A percentile compares a stretch with the other conserved stretches of the same genome.
Evolutionary conservation across 2,113 vertebrate species (phyloP).

Genomic region (Amblyopsis rosae): DNA sequence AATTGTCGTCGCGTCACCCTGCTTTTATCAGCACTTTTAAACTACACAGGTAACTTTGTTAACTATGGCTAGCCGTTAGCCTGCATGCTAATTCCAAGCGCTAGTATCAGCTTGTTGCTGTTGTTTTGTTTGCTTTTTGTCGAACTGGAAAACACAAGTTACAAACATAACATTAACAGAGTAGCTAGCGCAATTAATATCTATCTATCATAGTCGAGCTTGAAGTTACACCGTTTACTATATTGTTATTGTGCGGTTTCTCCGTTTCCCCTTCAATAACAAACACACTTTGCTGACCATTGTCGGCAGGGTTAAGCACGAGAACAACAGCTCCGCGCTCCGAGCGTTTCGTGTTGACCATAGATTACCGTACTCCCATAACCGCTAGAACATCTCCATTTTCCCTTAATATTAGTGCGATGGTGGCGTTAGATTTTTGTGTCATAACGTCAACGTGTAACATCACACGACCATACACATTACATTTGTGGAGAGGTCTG

Average conservation of each 20-base stretch:
- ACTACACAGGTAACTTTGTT: slow-evolving; percentile 72
- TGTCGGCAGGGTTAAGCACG: slow-evolving; percentile 14
- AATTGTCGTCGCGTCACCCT: slow-evolving; percentile 5
- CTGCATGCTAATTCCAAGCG: slow-evolving; percentile 51
- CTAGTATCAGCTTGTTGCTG: slow-evolving; percentile 33
- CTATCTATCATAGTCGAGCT: accelerated
- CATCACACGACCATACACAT: background rate
- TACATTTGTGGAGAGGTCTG: background rate
- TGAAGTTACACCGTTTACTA: background rate
- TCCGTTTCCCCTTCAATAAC: background rate
- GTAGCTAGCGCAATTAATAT: accelerated
- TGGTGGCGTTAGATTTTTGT: background rate
- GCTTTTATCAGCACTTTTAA: slow-evolving; percentile 35
- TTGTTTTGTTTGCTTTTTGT: background rate
- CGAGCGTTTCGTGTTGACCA: slow-evolving; percentile 29
- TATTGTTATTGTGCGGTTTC: background rate
- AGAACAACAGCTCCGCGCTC: slow-evolving; percentile 61
- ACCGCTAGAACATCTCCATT: slow-evolving; percentile 4
- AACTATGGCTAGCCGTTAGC: slow-evolving; percentile 54
- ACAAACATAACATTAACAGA: background rate
- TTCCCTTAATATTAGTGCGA: background rate
- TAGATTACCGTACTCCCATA: background rate
- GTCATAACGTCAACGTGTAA: background rate
- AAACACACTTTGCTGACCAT: slow-evolving; percentile 15
- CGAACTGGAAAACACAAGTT: background rate